Evolutionary conservation across 1,140 invertebrate species (phyloP), one percentile per base, ranked within the genome.

Genomic region (Magallana ariakensis): DNA sequence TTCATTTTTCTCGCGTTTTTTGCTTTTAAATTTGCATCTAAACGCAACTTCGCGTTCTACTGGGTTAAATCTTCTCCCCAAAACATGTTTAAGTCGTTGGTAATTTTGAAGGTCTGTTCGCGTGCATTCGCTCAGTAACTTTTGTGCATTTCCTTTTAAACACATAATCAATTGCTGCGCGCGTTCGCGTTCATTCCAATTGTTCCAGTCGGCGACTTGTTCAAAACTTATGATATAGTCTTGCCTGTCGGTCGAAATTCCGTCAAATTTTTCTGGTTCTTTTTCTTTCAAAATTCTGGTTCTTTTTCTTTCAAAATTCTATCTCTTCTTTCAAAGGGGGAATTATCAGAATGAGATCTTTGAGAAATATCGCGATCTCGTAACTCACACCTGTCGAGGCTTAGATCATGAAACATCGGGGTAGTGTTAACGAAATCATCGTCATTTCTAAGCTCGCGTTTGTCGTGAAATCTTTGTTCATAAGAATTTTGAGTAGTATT

Each of bases 31-130:
- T 75, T 89, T 80, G 75, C 88, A 85, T 26, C 83, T 53, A 54
- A 82, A 87, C 33, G 85, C 88, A 33, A 57, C 66, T 80, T 84
- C 85, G 15, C 66, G 66, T 80, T 86, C 87, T 84, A 54, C 60
- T 22, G 85, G 87, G 62, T 86, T 86, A 80, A 85, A 88, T 9
- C 85, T n/a, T 19, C 58, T n/a, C 56, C 54, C 46, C 81, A 88
- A 70, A 33, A 87, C 60, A 22, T 46, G 3, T 62, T 86, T 86
- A 3, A 80, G 15, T 80, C 9, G 11, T 66, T 9, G 22, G 53
- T 88, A 88, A 80, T 80, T 26, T 9, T 54, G 10, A 46, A 46
- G 33, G 33, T 46, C 33, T 46, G 33, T 46, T 46, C 22, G 83
- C 19, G 3, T 56, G 11, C 11, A 53, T 58, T 88, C 84, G 46